phyloP scores from a whole-genome alignment of 2,888 invertebrate species.

The Drosophila melanosoma region DNA sequence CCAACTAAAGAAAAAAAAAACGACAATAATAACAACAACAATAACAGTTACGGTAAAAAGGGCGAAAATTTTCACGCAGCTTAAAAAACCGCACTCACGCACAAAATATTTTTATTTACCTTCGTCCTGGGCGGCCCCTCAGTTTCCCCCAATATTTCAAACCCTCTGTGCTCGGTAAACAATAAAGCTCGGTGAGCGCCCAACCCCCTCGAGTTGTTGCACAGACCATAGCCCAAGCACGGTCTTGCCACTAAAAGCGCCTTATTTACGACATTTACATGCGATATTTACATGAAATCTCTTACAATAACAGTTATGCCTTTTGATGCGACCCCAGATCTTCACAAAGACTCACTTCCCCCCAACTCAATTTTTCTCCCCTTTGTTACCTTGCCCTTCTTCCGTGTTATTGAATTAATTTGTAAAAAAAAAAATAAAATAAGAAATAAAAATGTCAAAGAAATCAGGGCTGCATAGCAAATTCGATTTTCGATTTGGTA shows the following conservation, averaged over 20 bases:
- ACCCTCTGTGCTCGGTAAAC: slow-evolving; percentile 61
- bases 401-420: slow-evolving; percentile 56
- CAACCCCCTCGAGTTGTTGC: slow-evolving; percentile 27
- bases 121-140: slow-evolving; percentile 35
- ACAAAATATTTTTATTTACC: slow-evolving; percentile 80
- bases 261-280: slow-evolving; percentile 79
- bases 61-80: slow-evolving; percentile 75
- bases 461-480: slow-evolving; percentile 40
- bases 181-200: slow-evolving; percentile 60
- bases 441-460: background rate
- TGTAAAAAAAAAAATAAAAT: slow-evolving; percentile 43
- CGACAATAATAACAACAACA: slow-evolving; percentile 28
- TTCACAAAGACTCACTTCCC: slow-evolving; percentile 29
- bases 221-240: slow-evolving; percentile 22
- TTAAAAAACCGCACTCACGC: slow-evolving; percentile 80
- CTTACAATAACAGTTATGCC: slow-evolving; percentile 79
- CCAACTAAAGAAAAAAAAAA: slow-evolving; percentile 29
- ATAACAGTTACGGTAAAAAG: slow-evolving; percentile 45
- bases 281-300: slow-evolving; percentile 80
- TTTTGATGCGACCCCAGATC: slow-evolving; percentile 62
- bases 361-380: slow-evolving; percentile 13
- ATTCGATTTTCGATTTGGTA: slow-evolving; percentile 1
- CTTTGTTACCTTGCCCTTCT: slow-evolving; percentile 33
- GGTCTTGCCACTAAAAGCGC: slow-evolving; percentile 68
- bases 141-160: background rate